These are phyloP conservation scores for Syngnathus rostellatus DNA, from an alignment of 2,797 vertebrate species.

Conservation along the genomic window DNA sequence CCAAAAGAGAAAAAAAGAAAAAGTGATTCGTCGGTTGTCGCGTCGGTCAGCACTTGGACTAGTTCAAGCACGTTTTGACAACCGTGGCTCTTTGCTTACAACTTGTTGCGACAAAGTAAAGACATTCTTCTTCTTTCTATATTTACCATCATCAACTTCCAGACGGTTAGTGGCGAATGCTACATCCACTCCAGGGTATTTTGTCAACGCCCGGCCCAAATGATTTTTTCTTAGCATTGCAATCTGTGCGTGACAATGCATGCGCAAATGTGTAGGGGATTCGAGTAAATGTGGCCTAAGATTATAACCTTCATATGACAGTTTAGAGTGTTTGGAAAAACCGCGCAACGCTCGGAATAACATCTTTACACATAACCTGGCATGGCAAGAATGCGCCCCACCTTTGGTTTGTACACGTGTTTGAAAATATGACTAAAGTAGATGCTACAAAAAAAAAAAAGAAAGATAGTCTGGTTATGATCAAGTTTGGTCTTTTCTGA, in stretches of 20 bases:
- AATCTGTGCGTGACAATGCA: background rate
- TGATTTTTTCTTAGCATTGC: background rate
- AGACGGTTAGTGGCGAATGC: background rate
- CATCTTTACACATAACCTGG: background rate
- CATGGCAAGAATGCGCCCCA: background rate
- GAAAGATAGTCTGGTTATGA: background rate
- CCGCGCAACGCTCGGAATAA: background rate
- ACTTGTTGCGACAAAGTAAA: background rate
- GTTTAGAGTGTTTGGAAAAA: constrained; percentile 1
- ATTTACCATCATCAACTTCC: background rate
- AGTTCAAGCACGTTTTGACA: constrained; percentile 7
- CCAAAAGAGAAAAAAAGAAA: too few relatives aligned
- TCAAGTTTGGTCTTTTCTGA: background rate
- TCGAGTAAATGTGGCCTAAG: background rate
- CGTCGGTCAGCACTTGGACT: constrained; percentile 5
- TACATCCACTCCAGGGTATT: background rate
- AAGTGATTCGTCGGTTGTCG: constrained; percentile 4
- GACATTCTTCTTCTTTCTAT: background rate
- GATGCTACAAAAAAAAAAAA: background rate
- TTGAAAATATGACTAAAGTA: background rate
- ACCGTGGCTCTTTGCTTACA: constrained; percentile 13
- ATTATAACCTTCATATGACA: background rate
- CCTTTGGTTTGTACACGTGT: background rate
- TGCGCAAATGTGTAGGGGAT: background rate
- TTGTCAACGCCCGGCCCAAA: background rate